phyloP scores from a whole-genome alignment of 2,797 vertebrate species.

The Oreochromis mossambicus region DNA sequence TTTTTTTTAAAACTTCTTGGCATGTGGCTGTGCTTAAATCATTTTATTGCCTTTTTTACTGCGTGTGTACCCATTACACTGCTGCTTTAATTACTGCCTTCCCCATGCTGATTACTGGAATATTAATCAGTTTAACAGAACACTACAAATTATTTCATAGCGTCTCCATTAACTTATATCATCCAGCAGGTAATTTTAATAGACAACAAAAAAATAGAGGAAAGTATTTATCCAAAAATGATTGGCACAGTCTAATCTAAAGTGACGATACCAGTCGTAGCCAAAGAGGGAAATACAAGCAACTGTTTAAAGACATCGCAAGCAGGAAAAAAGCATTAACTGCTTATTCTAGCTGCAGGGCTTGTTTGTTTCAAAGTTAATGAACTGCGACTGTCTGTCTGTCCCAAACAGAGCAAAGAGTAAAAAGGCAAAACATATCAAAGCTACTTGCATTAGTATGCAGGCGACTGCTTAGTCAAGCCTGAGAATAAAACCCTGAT shows the following conservation, averaged over 20 bases:
- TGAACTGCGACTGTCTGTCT: neutral
- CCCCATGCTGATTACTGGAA: neutral
- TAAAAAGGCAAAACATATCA: neutral
- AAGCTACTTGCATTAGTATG: neutral
- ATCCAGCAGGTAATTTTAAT: neutral
- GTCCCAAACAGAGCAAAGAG: neutral
- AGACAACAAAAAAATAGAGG: neutral
- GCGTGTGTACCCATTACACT: neutral
- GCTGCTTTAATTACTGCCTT: neutral
- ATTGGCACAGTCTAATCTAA: neutral
- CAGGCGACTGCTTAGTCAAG: neutral
- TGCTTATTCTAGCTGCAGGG: neutral
- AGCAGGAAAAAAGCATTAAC: neutral
- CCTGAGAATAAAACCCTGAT: neutral
- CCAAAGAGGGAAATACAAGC: neutral
- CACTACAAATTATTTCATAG: neutral
- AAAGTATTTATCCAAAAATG: neutral
- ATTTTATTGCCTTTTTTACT: neutral
- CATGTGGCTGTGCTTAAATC: neutral
- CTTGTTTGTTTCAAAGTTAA: neutral
- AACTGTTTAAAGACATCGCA: neutral
- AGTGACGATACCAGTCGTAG: neutral
- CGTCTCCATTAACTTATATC: neutral
- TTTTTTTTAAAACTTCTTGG: neutral
- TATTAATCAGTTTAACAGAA: neutral